A percentile compares a stretch with the other conserved stretches of the same genome.
Conservation (phyloP, 1,140 invertebrate genomes). For the Bombus polaris region DNA sequence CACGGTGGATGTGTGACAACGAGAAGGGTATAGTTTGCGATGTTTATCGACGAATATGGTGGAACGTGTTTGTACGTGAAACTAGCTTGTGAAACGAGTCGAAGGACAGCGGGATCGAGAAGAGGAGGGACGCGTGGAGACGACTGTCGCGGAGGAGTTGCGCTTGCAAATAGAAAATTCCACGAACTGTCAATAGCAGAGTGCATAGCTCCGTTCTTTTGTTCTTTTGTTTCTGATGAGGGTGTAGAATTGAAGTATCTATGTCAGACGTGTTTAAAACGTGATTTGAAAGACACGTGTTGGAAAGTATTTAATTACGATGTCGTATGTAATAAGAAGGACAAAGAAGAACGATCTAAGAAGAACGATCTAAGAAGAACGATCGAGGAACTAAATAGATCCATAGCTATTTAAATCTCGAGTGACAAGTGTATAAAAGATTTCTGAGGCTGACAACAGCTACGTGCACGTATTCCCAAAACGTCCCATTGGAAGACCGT, state of each 20-base stretch:
- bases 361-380: no score
- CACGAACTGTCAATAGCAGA: neutral
- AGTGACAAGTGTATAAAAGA: neutral
- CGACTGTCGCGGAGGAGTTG: neutral
- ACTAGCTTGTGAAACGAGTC: slow-evolving; percentile 35
- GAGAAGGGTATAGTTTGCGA: neutral
- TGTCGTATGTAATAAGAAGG: neutral
- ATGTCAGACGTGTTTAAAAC: neutral
- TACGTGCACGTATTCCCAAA: slow-evolving; percentile 19
- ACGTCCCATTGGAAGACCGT: slow-evolving; percentile 52
- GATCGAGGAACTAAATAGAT: neutral
- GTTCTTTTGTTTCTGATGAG: neutral
- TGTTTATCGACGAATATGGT: neutral
- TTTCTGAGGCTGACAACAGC: neutral
- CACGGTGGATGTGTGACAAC: neutral
- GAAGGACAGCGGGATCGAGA: slow-evolving; percentile 24
- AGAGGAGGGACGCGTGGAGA: slow-evolving; percentile 1
- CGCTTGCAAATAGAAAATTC: neutral
- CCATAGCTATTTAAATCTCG: neutral
- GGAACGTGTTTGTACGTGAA: neutral
- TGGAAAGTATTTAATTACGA: no score
- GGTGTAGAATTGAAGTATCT: neutral
- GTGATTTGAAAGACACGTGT: neutral
- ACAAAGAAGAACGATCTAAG: neutral
- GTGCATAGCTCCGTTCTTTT: no score